These are phyloP conservation scores for Nemurella pictetii DNA, from an alignment of 2,888 invertebrate genomes.

Conservation along the genomic window DNA sequence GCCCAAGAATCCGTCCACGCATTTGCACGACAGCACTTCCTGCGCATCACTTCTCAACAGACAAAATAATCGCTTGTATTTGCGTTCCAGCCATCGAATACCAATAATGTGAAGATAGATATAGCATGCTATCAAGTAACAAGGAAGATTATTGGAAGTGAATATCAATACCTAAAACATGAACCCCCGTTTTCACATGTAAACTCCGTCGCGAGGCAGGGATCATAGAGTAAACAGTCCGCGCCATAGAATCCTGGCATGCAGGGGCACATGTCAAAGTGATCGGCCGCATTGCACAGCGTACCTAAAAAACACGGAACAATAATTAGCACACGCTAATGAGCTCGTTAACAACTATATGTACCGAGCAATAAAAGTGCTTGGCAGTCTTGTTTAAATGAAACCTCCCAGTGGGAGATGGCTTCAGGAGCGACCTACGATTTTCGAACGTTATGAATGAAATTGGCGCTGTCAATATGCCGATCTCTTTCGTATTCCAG, in stretches of 20 bases:
- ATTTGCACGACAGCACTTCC: not conserved
- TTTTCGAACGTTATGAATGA: constrained; percentile 23
- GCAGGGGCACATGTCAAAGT: not conserved
- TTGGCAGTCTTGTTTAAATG: not conserved
- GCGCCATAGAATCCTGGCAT: constrained; percentile 20
- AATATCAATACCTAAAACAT: constrained; percentile 28
- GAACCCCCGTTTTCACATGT: constrained; percentile 33
- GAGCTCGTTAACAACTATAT: no score
- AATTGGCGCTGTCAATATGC: constrained; percentile 21
- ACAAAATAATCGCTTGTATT: not conserved
- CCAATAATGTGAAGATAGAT: not conserved
- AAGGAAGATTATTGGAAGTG: not conserved
- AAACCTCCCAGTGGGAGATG: no score
- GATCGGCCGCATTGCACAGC: not conserved
- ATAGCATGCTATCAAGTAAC: no score
- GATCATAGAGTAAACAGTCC: constrained; percentile 30
- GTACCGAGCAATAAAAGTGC: not conserved
- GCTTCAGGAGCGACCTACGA: not conserved
- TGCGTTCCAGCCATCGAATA: not conserved
- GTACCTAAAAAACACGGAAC: not conserved
- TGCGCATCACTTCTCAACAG: not conserved
- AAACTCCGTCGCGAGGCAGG: constrained; percentile 22
- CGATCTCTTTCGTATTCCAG: constrained; percentile 34
- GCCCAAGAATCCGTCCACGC: not conserved
- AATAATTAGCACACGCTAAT: not conserved